phyloP scores from a whole-genome alignment of 2,888 invertebrate genomes.

The Athalia cordata region DNA sequence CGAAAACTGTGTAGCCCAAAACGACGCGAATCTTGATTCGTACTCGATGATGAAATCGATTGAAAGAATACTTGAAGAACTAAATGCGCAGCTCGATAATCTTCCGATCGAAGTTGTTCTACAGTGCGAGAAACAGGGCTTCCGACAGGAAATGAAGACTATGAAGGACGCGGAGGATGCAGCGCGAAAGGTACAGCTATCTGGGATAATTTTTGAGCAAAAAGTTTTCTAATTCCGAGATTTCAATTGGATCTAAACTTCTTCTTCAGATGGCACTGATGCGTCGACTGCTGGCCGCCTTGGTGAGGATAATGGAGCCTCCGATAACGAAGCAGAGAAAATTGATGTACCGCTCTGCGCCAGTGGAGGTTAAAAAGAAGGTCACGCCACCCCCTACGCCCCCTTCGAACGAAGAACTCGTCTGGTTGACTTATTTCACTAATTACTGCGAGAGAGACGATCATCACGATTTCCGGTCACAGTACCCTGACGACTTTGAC shows the following conservation, averaged over 20 bases:
- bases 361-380: conserved; percentile 52
- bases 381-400: conserved; percentile 51
- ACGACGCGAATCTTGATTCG: conserved; percentile 77
- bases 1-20: conserved; percentile 77
- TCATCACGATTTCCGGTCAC: conserved; percentile 62
- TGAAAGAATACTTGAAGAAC: conserved; percentile 75
- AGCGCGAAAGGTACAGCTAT: conserved; percentile 75
- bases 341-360: conserved; percentile 59
- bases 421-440: conserved; percentile 64
- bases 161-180: conserved; percentile 77
- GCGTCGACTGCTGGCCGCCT: conserved; percentile 60
- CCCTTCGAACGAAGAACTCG: conserved; percentile 61
- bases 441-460: conserved; percentile 63
- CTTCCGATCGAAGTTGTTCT: conserved; percentile 76
- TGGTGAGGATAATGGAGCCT: conserved; percentile 66
- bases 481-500: conserved; percentile 65
- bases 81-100: conserved; percentile 75
- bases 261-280: conserved; percentile 62
- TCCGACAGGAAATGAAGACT: conserved; percentile 74
- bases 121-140: conserved; percentile 75
- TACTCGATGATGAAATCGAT: conserved; percentile 77
- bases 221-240: not conserved
- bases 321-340: conserved; percentile 56
- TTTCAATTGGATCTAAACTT: not conserved
- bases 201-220: too few species aligned